Conservation (phyloP, 2,888 invertebrate species). For the Pristionchus arcanus region DNA sequence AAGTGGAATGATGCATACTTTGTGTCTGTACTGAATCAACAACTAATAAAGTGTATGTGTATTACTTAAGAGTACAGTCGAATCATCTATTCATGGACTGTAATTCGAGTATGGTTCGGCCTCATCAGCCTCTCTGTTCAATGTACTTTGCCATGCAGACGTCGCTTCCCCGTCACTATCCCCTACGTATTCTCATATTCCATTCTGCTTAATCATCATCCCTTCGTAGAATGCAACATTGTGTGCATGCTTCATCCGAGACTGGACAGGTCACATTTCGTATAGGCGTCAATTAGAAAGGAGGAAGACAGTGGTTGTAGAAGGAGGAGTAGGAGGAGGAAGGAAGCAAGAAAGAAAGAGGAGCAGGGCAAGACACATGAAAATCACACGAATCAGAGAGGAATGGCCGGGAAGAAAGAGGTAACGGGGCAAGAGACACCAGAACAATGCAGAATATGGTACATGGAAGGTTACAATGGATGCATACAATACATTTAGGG, state of each 20-base stretch:
- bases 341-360: not conserved
- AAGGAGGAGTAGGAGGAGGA: not conserved
- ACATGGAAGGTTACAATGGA: not conserved
- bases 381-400: constrained; percentile 40
- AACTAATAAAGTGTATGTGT: not conserved
- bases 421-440: constrained; percentile 29
- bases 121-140: not conserved
- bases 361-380: constrained; percentile 39
- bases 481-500: not conserved
- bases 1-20: not conserved
- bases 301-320: constrained; percentile 34
- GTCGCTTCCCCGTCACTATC: constrained; percentile 2
- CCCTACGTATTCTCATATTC: constrained; percentile 1
- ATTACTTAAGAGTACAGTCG: not conserved
- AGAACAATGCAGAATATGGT: not conserved
- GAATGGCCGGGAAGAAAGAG: constrained; percentile 26
- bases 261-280: constrained; percentile 32
- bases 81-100: not conserved
- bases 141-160: not conserved
- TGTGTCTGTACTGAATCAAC: not conserved
- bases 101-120: not conserved
- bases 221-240: constrained; percentile 23
- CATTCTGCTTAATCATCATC: constrained; percentile 37
- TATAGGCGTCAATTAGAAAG: constrained; percentile 43
- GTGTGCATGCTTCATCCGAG: not conserved